Evolutionary conservation across 2,113 vertebrate species (phyloP).

Genomic region (Syrmaticus mikado): DNA sequence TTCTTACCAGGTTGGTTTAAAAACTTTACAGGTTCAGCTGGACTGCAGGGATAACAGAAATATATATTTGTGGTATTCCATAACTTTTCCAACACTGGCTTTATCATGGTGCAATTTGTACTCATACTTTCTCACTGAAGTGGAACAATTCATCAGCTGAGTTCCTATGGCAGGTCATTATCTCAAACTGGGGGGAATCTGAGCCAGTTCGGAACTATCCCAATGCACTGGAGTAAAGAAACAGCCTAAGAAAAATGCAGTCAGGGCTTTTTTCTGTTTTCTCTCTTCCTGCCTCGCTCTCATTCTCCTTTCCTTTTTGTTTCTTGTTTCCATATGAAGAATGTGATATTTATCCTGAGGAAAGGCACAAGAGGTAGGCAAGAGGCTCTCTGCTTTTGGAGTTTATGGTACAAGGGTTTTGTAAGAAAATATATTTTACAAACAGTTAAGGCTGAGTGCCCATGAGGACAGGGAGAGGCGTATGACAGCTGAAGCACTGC

Average conservation of each 20-base stretch:
- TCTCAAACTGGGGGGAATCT: background rate
- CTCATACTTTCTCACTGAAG: background rate
- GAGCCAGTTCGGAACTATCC: background rate
- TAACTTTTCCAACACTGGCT: background rate
- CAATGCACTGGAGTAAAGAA: background rate
- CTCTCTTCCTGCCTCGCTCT: background rate
- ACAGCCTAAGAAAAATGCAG: background rate
- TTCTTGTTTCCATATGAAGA: background rate
- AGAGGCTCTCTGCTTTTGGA: background rate
- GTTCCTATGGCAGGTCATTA: background rate
- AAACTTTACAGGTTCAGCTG: background rate
- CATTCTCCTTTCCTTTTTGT: background rate
- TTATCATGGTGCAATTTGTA: background rate
- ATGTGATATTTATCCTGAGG: background rate
- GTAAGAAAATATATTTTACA: background rate
- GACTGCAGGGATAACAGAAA: rapidly evolving
- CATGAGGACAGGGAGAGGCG: background rate
- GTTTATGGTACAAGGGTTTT: background rate
- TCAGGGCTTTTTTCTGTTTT: background rate
- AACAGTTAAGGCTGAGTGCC: background rate
- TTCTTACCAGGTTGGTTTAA: background rate
- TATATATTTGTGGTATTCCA: background rate
- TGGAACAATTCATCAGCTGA: background rate
- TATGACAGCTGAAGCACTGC: background rate
- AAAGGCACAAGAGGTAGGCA: background rate